phyloP scores from a whole-genome alignment of 1,140 invertebrate genomes.

The Drosophila baimaii region DNA sequence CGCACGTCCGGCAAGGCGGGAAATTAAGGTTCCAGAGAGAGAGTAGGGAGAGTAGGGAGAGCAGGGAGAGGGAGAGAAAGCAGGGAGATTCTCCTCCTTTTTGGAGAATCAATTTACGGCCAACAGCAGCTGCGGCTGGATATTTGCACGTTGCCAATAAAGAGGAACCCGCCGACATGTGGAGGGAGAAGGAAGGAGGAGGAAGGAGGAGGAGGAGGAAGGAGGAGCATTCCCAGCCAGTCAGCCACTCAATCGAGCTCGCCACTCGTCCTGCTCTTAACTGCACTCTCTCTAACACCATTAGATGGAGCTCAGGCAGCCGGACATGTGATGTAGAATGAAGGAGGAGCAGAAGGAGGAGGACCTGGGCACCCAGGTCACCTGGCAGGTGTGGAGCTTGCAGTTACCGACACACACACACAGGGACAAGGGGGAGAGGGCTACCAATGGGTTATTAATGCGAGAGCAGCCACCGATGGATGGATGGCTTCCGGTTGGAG shows the following conservation, averaged over 20 bases:
- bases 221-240: too few relatives aligned
- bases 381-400: conserved; percentile 41
- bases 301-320: background rate
- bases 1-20: conserved; percentile 11
- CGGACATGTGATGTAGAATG: too few relatives aligned
- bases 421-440: too few relatives aligned
- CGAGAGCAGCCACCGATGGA: conserved; percentile 25
- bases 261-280: background rate
- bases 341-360: too few relatives aligned
- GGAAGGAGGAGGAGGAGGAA: background rate
- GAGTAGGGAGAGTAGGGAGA: too few relatives aligned
- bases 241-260: background rate
- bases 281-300: conserved; percentile 22
- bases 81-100: background rate
- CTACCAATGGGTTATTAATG: too few relatives aligned
- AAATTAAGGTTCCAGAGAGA: conserved; percentile 6
- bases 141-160: conserved; percentile 44
- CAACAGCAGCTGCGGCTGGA: conserved; percentile 28
- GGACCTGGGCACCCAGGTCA: too few relatives aligned
- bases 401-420: too few relatives aligned
- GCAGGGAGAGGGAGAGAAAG: background rate
- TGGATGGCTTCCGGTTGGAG: conserved; percentile 11
- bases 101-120: conserved; percentile 31
- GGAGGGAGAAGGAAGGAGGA: background rate
- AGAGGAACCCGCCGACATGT: background rate